Evolutionary conservation across 2,797 vertebrate species (phyloP).

Genomic region (Trichosurus vulpecula): DNA sequence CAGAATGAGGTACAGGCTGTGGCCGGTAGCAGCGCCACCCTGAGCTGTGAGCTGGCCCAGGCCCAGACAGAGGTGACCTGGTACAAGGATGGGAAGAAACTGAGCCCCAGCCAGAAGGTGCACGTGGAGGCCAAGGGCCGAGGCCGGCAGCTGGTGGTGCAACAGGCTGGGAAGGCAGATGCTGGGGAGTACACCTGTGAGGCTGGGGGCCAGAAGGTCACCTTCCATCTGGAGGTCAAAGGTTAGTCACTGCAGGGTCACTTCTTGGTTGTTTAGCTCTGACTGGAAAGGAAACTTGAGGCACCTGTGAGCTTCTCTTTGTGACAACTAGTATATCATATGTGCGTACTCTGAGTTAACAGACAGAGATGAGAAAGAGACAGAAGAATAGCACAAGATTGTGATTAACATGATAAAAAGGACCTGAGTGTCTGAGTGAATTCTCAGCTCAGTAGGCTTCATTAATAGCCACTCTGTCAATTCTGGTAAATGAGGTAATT

Average conservation of each 20-base stretch:
- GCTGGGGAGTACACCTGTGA: slow-evolving; percentile 89
- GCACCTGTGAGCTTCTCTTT: neutral
- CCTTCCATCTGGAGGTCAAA: slow-evolving; percentile 78
- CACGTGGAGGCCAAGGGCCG: slow-evolving; percentile 83
- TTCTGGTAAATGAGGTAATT: neutral
- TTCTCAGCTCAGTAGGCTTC: neutral
- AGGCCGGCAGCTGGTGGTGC: slow-evolving; percentile 82
- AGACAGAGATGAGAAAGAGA: neutral
- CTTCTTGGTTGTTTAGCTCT: neutral
- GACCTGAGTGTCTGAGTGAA: neutral
- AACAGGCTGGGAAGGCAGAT: slow-evolving; percentile 87
- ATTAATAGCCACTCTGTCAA: neutral
- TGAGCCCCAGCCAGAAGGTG: slow-evolving; percentile 82
- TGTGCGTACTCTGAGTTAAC: neutral
- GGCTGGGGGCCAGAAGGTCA: slow-evolving; percentile 84
- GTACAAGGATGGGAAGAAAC: slow-evolving; percentile 87
- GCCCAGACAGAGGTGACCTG: slow-evolving; percentile 84
- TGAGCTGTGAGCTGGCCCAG: slow-evolving; percentile 86
- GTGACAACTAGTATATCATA: neutral
- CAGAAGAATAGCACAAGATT: too few species aligned
- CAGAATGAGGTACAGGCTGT: slow-evolving; percentile 81
- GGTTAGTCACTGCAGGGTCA: slow-evolving; percentile 52
- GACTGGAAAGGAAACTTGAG: neutral
- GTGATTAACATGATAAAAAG: neutral
- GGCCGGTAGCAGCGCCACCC: slow-evolving; percentile 65